Evolutionary conservation across 2,113 vertebrate species (phyloP).

Genomic region (Lagopus muta): DNA sequence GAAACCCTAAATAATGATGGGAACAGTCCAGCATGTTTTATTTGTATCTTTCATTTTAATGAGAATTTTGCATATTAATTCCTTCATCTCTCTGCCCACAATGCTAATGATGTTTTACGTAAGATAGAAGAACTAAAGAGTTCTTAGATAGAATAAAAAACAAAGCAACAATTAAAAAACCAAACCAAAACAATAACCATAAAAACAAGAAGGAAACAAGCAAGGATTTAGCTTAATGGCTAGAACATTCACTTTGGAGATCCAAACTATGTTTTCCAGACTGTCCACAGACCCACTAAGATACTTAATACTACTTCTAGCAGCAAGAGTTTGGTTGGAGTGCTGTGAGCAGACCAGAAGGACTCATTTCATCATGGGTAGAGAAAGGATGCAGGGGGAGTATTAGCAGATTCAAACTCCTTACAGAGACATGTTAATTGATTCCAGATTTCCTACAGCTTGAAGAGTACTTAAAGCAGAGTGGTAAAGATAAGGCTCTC

Average conservation of each 20-base stretch:
- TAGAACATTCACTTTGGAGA: neutral
- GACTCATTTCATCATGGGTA: neutral
- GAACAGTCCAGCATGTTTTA: neutral
- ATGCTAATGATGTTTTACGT: neutral
- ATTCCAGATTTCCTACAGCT: neutral
- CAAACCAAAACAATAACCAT: too few species aligned
- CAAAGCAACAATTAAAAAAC: neutral
- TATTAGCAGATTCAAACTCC: neutral
- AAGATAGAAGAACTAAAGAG: neutral
- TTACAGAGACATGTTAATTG: neutral
- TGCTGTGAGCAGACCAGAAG: neutral
- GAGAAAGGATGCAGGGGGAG: neutral
- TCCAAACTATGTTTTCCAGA: neutral
- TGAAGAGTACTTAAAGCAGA: neutral
- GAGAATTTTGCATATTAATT: neutral
- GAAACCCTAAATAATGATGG: neutral
- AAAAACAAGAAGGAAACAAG: neutral
- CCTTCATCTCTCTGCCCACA: neutral
- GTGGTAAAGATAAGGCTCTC: neutral
- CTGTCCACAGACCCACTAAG: neutral
- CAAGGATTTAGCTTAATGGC: neutral
- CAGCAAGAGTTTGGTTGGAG: neutral
- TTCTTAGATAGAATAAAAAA: neutral
- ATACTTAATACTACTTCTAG: neutral
- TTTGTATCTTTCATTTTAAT: constrained; percentile 16